Conservation (phyloP, 2,113 vertebrate species). For the Prunella fulvescens region DNA sequence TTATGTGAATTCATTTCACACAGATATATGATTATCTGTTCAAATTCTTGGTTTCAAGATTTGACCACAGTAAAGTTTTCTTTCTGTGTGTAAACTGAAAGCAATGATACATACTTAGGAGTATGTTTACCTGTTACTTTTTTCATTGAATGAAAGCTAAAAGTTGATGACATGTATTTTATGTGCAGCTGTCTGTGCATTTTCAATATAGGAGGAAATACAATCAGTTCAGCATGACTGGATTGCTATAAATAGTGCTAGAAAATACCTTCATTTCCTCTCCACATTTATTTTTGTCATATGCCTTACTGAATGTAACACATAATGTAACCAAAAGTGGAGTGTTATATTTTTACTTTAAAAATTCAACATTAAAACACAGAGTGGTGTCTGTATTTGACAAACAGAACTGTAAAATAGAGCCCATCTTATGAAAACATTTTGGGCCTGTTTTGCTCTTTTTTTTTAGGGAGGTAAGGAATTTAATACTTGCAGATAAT, state of each 20-base stretch:
- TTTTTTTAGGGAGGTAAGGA: neutral
- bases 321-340: neutral
- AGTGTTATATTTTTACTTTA: neutral
- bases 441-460: neutral
- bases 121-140: neutral
- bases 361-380: neutral
- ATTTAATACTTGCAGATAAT: neutral
- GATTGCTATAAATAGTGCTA: slow-evolving; percentile 37
- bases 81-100: neutral
- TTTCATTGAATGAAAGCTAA: neutral
- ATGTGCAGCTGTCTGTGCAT: neutral
- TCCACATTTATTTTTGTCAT: slow-evolving; percentile 27
- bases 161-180: slow-evolving; percentile 23
- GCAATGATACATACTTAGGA: neutral
- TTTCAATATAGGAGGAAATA: slow-evolving; percentile 37
- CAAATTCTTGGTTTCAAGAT: neutral
- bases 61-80: neutral
- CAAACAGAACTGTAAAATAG: neutral
- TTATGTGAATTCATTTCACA: neutral
- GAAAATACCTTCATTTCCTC: slow-evolving; percentile 52
- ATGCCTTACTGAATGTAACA: neutral
- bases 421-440: neutral
- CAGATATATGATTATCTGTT: neutral
- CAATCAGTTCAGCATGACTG: slow-evolving; percentile 49
- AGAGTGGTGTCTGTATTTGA: neutral